phyloP scores from a whole-genome alignment of 2,888 invertebrate genomes.

The Carcina quercana region DNA sequence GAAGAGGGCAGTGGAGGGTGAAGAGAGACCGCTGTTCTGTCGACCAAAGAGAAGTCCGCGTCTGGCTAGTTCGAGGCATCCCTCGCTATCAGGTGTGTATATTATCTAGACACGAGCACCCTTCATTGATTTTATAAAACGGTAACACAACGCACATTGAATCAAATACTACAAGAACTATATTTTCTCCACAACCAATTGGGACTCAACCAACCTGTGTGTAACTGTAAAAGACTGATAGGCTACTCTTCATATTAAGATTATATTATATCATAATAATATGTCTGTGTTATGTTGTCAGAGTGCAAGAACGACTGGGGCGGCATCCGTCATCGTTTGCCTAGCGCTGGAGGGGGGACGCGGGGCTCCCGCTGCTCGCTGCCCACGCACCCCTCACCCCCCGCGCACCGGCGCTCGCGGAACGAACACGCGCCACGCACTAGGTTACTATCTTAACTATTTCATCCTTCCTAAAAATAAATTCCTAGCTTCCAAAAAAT shows the following conservation, averaged over 20 bases:
- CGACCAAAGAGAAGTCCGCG: constrained; percentile 87
- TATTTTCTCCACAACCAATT: too few species aligned
- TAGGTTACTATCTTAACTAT: too few species aligned
- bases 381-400: constrained; percentile 30
- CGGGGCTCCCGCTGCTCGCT: constrained; percentile 45
- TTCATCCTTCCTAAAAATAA: constrained; percentile 8
- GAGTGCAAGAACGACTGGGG: constrained; percentile 3
- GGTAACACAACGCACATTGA: neutral
- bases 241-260: too few species aligned
- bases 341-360: constrained; percentile 31
- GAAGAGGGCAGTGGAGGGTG: constrained; percentile 81
- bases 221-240: too few species aligned
- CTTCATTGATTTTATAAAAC: neutral
- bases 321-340: constrained; percentile 45
- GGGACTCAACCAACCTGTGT: too few species aligned
- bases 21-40: constrained; percentile 88
- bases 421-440: constrained; percentile 19
- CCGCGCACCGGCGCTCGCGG: constrained; percentile 16
- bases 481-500: too few species aligned
- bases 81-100: constrained; percentile 79
- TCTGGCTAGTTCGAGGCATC: constrained; percentile 84
- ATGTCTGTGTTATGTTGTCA: too few species aligned
- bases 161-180: too few species aligned
- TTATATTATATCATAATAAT: too few species aligned
- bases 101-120: neutral